Evolutionary conservation across 2,113 vertebrate species (phyloP), one percentile per base, ranked within the genome.

Genomic region (Oncorhynchus kisutch): DNA sequence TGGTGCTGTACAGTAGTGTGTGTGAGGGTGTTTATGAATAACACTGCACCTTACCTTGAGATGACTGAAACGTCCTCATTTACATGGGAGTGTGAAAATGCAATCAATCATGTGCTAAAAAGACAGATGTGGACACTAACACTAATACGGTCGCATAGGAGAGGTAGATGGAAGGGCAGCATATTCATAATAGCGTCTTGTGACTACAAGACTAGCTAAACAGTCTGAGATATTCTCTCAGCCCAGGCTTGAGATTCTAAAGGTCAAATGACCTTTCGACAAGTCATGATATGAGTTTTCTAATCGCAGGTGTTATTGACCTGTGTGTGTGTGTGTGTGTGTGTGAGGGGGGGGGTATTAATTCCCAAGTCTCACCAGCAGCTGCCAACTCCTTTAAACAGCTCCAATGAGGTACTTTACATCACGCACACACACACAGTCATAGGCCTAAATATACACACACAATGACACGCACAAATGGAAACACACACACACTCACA

Each of bases 371-470:
- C 90, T 91, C 89, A 89, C 88, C 88, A 89, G 88, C 91, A 94
- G 91, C 92, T 94, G 93, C 94, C 93, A 94, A 89, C 82, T 91
- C 86, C 88, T 93, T 96, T 14, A 93, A 94, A 93, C 89, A 90
- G 90, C 89, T 87, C 90, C 88, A 92, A 87, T 91, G 89, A 93
- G 88, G 90, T 91, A 92, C 92, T 94, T 94, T 94, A 94, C 91
- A 91, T 92, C 88, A 67, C 20, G 59, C 54, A 67, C 5, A 62
- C 72, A 65, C 66, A 67, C 66, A 67, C 66, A 31, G 6, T 18
- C 67, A 68, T 7, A 67, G 24, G 25, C 66, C 24, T 16, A 29
- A 27, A 18, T 20, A 45, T 7, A 68, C 25, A 39, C 3, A 39
- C 25, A 29, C 27, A 2, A 39, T 39, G 34, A 68, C 27, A 18